These are phyloP conservation scores for Phlogophora meticulosa DNA, from an alignment of 2,888 invertebrate genomes.

Conservation along the genomic window DNA sequence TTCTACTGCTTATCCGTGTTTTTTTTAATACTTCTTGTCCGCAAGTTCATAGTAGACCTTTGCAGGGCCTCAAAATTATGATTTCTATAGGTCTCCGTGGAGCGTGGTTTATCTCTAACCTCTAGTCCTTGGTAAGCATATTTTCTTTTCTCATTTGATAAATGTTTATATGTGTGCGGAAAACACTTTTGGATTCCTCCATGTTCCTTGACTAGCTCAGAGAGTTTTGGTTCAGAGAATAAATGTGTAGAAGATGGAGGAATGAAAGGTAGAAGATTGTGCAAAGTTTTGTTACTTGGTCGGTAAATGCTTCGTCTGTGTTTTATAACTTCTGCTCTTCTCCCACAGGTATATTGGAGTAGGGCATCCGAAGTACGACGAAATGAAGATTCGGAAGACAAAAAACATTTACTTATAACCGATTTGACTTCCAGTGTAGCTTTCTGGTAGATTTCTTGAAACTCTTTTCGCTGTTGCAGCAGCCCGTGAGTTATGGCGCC, in stretches of 20 bases:
- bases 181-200: conserved; percentile 10
- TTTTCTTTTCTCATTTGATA: neutral
- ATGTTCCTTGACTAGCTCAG: conserved; percentile 5
- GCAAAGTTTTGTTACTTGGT: neutral
- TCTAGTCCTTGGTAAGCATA: neutral
- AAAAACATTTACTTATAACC: conserved; percentile 11
- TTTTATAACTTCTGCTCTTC: conserved; percentile 15
- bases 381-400: conserved; percentile 16
- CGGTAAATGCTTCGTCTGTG: conserved; percentile 27
- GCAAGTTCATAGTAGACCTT: neutral
- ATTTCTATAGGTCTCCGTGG: neutral
- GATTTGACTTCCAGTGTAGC: conserved; percentile 22
- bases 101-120: neutral
- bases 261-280: conserved; percentile 12
- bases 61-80: neutral
- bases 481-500: conserved; percentile 21
- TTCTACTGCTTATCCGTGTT: neutral
- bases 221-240: conserved; percentile 12
- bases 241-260: conserved; percentile 31
- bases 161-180: neutral
- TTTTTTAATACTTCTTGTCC: neutral
- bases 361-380: conserved; percentile 13
- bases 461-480: conserved; percentile 26
- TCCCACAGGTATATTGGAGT: conserved; percentile 15
- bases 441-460: conserved; percentile 24